Base-by-base conservation (phyloP, 2,888 invertebrate species). In the Leucoma salicis region DNA sequence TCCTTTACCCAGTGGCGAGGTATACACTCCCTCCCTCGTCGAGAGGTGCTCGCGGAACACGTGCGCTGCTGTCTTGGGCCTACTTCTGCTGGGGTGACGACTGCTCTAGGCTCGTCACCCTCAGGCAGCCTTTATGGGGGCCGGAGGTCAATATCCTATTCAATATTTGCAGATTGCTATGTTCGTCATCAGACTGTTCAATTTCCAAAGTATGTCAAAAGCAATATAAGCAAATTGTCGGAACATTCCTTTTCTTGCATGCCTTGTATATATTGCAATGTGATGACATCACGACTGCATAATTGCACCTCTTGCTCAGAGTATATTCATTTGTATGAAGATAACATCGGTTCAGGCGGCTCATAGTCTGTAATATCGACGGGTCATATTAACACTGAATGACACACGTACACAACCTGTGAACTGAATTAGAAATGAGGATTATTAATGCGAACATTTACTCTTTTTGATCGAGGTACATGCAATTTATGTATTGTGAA, bases 281-380 rank as follows among this genome's bases (percentile, higher is more conserved):
- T 51, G 49, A 64, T 70, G 63, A 67, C 65, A 58, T 54, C 63
- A 68, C 57, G 54, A 53, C 57, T 65, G 50, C 62, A 59, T 54
- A 53, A 58, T 53, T 52, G 53, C 57, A 53, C 59, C 46, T 49
- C 46, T 57, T 53, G 49, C 46, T 55, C 64, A 65, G 66, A 67
- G 69, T 71, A 65, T 62, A 66, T 45, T 76, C 74, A 82, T 86
- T 83, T 76, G 75, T 82, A 85, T 83, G 81, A 69, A 72, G 71
- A 66, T 57, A 61, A 65, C 66, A 62, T 58, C 52, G 56, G 57
- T 63, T 55, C 51, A 45, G 61, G 67, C 74, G 76, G 73, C 74
- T 57, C 69, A 63, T 62, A 66, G 67, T 70, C 76, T 76, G 69
- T 79, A 77, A 79, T 84, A 83, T 75, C 66, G 73, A 61, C 57